Evolutionary conservation across 35 echinoderm and acorn worm species (phyloP).

Genomic region (Acanthaster planci): DNA sequence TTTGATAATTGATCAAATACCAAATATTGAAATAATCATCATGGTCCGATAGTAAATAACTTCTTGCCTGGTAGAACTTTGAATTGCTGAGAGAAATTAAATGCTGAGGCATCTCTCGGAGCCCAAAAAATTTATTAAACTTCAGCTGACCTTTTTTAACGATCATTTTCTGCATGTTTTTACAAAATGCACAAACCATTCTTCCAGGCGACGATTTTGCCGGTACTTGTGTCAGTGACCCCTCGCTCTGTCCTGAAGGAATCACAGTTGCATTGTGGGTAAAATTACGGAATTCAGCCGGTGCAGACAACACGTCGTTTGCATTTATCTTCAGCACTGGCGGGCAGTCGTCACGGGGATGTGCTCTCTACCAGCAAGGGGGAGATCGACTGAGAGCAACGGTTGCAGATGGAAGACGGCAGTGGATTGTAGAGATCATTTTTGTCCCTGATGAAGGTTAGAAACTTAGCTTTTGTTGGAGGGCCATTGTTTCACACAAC

Average conservation of each 20-base stretch:
- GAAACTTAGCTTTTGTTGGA: no score
- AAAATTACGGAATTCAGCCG: conserved; percentile 19
- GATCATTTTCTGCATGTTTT: neutral
- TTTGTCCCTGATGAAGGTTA: conserved; percentile 44
- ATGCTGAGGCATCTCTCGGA: no score
- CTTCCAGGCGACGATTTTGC: neutral
- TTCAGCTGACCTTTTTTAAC: no score
- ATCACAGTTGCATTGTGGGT: conserved; percentile 60
- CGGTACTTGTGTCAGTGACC: conserved; percentile 77
- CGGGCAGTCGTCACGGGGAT: conserved; percentile 81
- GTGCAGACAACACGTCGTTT: conserved; percentile 37
- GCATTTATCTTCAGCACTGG: conserved; percentile 85
- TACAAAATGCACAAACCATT: neutral
- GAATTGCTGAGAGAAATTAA: no score
- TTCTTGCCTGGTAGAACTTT: no score
- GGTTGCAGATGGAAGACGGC: conserved; percentile 58
- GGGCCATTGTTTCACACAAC: no score
- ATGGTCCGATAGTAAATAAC: no score
- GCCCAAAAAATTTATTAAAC: no score
- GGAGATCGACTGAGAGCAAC: conserved; percentile 54
- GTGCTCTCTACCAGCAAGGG: conserved; percentile 68
- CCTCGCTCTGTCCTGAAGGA: conserved; percentile 68
- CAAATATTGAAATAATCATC: no score
- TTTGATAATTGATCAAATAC: no score
- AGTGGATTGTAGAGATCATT: conserved; percentile 77